These are phyloP conservation scores for Nineta flava DNA, from an alignment of 2,888 invertebrate genomes.

Conservation along the genomic window DNA sequence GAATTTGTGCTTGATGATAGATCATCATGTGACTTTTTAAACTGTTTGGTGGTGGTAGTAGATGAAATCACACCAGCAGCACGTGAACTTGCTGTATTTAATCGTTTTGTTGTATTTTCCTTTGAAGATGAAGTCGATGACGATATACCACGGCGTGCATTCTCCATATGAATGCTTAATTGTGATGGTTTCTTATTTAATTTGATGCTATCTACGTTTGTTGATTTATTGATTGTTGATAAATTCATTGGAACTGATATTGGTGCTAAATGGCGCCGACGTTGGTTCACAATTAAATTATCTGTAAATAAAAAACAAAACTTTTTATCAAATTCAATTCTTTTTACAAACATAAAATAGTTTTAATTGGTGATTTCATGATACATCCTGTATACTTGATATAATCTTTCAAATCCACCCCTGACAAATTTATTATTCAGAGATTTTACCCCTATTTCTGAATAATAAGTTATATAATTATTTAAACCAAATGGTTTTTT, in stretches of 20 bases:
- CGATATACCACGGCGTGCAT: slow-evolving; percentile 23
- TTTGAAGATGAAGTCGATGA: slow-evolving; percentile 17
- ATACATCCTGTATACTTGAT: no score
- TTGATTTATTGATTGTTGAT: background rate
- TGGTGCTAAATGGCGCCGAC: slow-evolving; percentile 13
- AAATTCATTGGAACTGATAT: slow-evolving; percentile 10
- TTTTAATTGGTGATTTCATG: no score
- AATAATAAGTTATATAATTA: no score
- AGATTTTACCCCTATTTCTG: no score
- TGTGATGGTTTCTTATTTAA: slow-evolving; percentile 17
- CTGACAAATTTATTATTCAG: no score
- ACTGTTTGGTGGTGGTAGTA: background rate
- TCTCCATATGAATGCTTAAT: slow-evolving; percentile 27
- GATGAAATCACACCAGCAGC: no score
- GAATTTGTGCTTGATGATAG: slow-evolving; percentile 1
- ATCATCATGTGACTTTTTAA: slow-evolving; percentile 5
- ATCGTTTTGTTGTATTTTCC: slow-evolving; percentile 16
- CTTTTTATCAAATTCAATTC: no score
- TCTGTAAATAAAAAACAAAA: slow-evolving; percentile 24
- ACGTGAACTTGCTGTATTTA: slow-evolving; percentile 5
- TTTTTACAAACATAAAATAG: no score
- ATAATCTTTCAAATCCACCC: no score
- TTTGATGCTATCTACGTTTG: no score
- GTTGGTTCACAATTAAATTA: slow-evolving; percentile 30
- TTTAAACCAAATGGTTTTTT: no score